Base-by-base conservation (phyloP, 2,888 invertebrate species). In the Lagria hirta region DNA sequence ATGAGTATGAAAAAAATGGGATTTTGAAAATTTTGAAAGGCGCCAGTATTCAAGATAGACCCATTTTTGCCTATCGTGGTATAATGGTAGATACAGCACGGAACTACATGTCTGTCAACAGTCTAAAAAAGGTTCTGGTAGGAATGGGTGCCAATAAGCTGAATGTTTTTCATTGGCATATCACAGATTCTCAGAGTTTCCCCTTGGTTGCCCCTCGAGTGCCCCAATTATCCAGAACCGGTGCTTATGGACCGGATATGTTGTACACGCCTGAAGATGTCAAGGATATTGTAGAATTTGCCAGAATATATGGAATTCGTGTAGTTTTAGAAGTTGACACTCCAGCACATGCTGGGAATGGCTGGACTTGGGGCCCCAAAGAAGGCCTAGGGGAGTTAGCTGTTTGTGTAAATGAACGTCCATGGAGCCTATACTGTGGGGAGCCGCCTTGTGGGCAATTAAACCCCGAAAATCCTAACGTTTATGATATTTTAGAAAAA, bases 141-240 rank as follows among this genome's bases (percentile, higher is more conserved):
- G 93, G 87, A 2, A 94, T 96, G 95, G 83, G 88, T 0, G 83
- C 88, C 27, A 83, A 84, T 58, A 96, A 96, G 71, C 70, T 95
- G 52, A 96, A 96, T 72, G 88, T 90, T 2, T 87, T 96, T 64
- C 95, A 96, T 64, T 95, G 95, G 95, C 89, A 91, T 62, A 77
- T 88, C 16, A 85, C 85, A 3, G 96, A 96, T 69, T 90, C 93
- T 7, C 93, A 95, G 68, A 91, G 93, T 53, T 95, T 95, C 71
- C 95, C 96, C 0, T 84, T 90, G 66, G 81, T 84, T 49, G 80
- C 89, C 2, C 80, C 81, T 13, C 77, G 81, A 49, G 84, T 83
- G 36, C 91, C 91, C 0, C 82, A 88, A 65, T 73, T 92, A 65
- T 84, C 88, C 0, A 79, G 82, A 50, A 84, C 86, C 68, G 96